A percentile compares a stretch with the other conserved stretches of the same genome.
Evolutionary conservation across 37 sponge, comb jelly and placozoan genomes (phyloP).

Genomic region (Lycopodina hypogea): DNA sequence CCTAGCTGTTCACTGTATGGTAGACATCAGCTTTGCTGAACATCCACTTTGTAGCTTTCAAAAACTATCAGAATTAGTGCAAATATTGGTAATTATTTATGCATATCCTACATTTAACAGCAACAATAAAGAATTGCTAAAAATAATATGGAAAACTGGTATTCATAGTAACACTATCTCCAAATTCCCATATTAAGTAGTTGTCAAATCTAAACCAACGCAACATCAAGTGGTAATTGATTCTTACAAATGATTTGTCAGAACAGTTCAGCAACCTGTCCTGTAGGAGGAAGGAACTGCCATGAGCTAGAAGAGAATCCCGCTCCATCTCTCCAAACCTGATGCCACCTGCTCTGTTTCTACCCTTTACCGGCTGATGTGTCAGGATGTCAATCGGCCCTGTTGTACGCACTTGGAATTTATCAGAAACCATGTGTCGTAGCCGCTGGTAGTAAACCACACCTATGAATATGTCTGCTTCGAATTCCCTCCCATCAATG

Average conservation of each 20-base stretch:
- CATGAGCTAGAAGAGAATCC: constrained; percentile 92
- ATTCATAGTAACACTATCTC: no score
- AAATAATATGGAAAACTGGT: no score
- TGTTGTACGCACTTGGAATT: constrained; percentile 97
- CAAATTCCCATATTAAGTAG: no score
- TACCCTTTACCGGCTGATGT: constrained; percentile 91
- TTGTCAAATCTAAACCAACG: no score
- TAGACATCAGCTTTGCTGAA: no score
- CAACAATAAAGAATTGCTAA: no score
- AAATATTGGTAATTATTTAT: no score
- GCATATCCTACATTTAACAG: no score
- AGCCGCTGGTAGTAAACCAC: constrained; percentile 94
- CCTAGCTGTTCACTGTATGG: no score
- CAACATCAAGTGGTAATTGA: no score
- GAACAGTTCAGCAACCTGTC: constrained; percentile 96
- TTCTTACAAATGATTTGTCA: constrained; percentile 73
- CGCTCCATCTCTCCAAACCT: constrained; percentile 94
- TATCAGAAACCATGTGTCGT: constrained; percentile 98
- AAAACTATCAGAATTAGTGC: no score
- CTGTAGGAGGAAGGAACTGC: constrained; percentile 89
- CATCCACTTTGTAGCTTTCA: no score
- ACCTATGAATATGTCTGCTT: constrained; percentile 95
- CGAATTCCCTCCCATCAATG: constrained; percentile 88
- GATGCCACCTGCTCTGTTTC: constrained; percentile 83
- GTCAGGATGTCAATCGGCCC: constrained; percentile 96